Conservation (phyloP, 2,797 vertebrate species). For the Leptodactylus fallax region DNA sequence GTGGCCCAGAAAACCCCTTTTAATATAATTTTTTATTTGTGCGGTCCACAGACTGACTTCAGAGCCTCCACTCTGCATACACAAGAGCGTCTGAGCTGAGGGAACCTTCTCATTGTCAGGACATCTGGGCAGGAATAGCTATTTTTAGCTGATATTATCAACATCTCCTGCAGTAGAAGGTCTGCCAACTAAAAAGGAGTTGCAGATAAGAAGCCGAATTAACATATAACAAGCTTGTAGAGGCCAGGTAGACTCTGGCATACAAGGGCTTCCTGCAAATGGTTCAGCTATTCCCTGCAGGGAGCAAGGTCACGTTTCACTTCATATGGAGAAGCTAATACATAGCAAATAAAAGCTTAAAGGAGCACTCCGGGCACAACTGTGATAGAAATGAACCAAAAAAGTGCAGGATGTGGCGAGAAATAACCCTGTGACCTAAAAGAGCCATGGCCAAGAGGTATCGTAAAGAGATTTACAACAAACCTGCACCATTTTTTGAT, state of each 20-base stretch:
- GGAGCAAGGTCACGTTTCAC: neutral
- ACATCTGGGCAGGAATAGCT: conserved; percentile 19
- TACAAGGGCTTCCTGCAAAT: neutral
- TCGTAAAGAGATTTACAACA: too few species aligned
- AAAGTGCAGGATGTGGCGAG: neutral
- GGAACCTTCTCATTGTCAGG: neutral
- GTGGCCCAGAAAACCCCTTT: too few species aligned
- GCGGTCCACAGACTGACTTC: too few species aligned
- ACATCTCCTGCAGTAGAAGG: conserved; percentile 33
- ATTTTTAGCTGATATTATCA: conserved; percentile 41
- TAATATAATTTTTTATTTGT: too few species aligned
- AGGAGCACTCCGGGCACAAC: neutral
- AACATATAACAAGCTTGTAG: neutral
- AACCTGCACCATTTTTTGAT: too few species aligned
- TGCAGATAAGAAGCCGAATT: conserved; percentile 39
- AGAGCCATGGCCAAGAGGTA: too few species aligned
- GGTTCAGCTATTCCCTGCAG: neutral
- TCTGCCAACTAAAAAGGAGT: conserved; percentile 37
- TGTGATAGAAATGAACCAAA: neutral
- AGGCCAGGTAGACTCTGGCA: neutral
- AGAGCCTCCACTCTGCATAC: too few species aligned
- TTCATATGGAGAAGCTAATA: neutral
- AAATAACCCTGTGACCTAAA: too few species aligned
- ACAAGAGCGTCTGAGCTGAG: neutral
- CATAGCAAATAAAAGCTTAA: neutral